Base-by-base conservation (phyloP, 2,113 vertebrate species). In the Melanotaenia duboulayi region DNA sequence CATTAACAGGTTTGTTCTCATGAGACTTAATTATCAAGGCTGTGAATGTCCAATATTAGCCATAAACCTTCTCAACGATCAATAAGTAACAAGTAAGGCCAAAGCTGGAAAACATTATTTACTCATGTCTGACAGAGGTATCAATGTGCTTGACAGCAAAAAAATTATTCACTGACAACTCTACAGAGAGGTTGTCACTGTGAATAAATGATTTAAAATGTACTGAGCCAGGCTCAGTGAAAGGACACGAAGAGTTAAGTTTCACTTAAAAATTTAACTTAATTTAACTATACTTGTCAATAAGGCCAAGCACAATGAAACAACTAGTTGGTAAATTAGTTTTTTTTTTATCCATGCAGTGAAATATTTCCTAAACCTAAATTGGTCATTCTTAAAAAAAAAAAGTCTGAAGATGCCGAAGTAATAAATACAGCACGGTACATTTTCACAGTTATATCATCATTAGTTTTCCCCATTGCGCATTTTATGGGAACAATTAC, bases 91-190 rank as follows among this genome's bases (percentile, higher is more conserved):
- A 49, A 2, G 17, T 3, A 16, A 46, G 42, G 20, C 37, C 46
- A 11, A 28, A 56, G 54, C 70, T 51, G 64, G 77, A 57, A 80
- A 78, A 74, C 55, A 63, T 60, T 7, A 55, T 59, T 76, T 83
- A 48, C 68, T 68, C 39, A 55, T 39, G 59, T 48, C 55, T 85
- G 87, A 81, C 76, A 82, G 71, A 40, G 40, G 37, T 54, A 39
- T 66, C 64, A 62, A 25, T 40, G 64, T 11, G 25, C 39, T 4
- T 66, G 74, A 76, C 77, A 83, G 62, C 40, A 48, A 23, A 68
- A 58, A 80, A 60, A 80, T 82, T 60, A 70, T 77, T 81, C 56
- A 74, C 46, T 28, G 28, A 71, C 7, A 74, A 69, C 71, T 65
- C 74, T 57, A 46, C 13, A 23, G 56, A 59, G 11, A 63, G 50